Conservation (phyloP, 2,888 invertebrate genomes). For the Masnerella sp. region DNA sequence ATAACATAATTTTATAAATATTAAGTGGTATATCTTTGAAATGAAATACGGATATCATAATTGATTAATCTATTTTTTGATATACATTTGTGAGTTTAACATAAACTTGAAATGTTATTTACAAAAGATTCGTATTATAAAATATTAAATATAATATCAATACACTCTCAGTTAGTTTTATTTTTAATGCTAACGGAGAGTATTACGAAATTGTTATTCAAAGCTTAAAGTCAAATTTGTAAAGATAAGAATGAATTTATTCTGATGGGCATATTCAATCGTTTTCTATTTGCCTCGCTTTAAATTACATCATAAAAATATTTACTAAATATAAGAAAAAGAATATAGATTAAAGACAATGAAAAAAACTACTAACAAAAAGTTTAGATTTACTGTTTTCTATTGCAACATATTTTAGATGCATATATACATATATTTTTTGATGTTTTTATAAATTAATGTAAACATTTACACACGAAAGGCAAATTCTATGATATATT, state of each 20-base stretch:
- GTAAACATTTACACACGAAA: slow-evolving; percentile 46
- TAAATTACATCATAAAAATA: slow-evolving; percentile 32
- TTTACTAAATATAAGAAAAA: slow-evolving; percentile 20
- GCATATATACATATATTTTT: slow-evolving; percentile 58
- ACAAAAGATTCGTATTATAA: too few species aligned
- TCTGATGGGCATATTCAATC: slow-evolving; percentile 15
- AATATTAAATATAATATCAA: too few species aligned
- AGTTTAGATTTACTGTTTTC: slow-evolving; percentile 55
- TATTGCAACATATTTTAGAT: slow-evolving; percentile 58
- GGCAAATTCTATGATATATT: slow-evolving; percentile 50
- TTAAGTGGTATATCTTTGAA: too few species aligned
- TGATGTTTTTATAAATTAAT: slow-evolving; percentile 55
- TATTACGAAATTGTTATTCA: slow-evolving; percentile 35
- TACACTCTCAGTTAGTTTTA: too few species aligned
- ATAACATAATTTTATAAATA: too few species aligned
- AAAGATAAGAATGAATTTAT: slow-evolving; percentile 29
- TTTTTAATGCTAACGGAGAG: slow-evolving; percentile 45
- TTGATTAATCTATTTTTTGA: too few species aligned
- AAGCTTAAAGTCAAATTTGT: slow-evolving; percentile 49
- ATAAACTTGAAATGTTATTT: too few species aligned
- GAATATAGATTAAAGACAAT: not conserved
- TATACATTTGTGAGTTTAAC: too few species aligned
- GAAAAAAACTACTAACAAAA: slow-evolving; percentile 10
- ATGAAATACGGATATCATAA: too few species aligned
- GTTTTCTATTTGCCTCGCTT: slow-evolving; percentile 27